These are phyloP conservation scores for Mesorhabditis belari DNA, from an alignment of 2,888 invertebrate species.

Conservation along the genomic window DNA sequence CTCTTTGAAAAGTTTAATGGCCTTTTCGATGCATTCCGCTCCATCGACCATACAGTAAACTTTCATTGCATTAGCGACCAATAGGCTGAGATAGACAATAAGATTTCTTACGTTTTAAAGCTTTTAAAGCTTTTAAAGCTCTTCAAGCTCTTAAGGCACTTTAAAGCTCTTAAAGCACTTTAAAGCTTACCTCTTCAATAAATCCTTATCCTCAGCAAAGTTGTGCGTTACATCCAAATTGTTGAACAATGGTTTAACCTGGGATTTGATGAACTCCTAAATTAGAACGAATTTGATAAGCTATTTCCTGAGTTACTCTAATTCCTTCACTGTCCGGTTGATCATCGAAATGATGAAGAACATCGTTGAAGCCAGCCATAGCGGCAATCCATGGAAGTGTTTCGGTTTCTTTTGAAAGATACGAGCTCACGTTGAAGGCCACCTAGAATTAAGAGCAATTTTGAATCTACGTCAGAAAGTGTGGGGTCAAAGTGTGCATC, in stretches of 20 bases:
- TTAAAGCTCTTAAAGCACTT: no score
- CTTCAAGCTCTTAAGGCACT: no score
- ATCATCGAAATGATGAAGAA: conserved; percentile 1
- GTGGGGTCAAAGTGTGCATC: no score
- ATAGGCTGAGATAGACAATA: neutral
- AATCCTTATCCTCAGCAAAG: neutral
- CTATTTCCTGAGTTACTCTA: no score
- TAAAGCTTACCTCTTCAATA: neutral
- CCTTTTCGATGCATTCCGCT: neutral
- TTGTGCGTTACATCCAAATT: neutral
- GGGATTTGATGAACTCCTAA: neutral
- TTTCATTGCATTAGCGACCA: neutral
- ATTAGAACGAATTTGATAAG: no score
- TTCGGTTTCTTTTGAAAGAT: conserved; percentile 21
- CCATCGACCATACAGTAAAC: neutral
- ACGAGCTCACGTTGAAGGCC: conserved; percentile 24
- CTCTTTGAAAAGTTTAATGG: neutral
- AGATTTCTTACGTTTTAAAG: neutral
- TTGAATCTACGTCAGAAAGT: no score
- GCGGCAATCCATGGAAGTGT: conserved; percentile 7
- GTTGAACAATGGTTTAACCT: neutral
- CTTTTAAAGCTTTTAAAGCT: no score
- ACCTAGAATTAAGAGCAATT: conserved; percentile 5
- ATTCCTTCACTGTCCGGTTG: neutral
- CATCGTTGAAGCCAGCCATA: conserved; percentile 1